Evolutionary conservation across 2,113 vertebrate species (phyloP).

Genomic region (Notechis scutatus): DNA sequence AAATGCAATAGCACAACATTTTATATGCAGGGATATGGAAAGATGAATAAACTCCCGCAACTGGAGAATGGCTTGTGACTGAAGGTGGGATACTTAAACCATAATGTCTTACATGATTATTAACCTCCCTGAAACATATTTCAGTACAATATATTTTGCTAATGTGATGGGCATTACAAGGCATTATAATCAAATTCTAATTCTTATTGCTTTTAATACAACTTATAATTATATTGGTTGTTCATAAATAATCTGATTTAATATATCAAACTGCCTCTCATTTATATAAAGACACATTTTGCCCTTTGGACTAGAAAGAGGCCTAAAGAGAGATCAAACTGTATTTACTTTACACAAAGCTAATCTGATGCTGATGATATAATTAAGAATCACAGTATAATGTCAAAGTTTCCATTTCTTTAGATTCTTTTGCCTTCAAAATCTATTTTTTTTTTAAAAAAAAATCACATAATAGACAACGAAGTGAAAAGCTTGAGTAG

Average conservation of each 20-base stretch:
- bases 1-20: background rate
- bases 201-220: accelerated
- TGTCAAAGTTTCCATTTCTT: background rate
- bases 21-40: background rate
- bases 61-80: background rate
- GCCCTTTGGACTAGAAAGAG: background rate
- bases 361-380: background rate
- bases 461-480: background rate
- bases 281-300: background rate
- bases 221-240: constrained; percentile 4
- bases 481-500: background rate
- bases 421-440: background rate
- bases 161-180: background rate
- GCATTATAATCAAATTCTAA: background rate
- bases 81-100: background rate
- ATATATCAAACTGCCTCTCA: background rate
- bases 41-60: background rate
- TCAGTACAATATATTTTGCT: background rate
- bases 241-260: background rate
- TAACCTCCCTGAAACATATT: background rate
- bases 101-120: background rate
- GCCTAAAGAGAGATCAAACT: background rate
- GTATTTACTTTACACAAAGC: background rate
- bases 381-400: background rate
- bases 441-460: background rate